Evolutionary conservation across 2,888 invertebrate genomes (phyloP).

Genomic region (Pristionchus exspectatus): DNA sequence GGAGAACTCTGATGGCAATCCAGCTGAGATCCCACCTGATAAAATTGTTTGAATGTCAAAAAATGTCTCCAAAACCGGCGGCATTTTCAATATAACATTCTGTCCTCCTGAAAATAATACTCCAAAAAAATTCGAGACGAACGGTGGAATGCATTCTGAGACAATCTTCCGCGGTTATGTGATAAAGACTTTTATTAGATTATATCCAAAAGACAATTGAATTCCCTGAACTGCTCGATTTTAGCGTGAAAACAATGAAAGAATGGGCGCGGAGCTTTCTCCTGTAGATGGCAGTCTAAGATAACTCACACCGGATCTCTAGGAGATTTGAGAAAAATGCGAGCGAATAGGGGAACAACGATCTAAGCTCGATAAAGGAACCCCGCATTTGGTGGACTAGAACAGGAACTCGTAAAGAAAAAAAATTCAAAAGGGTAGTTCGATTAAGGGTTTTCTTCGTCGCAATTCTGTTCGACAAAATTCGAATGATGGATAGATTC

Average conservation of each 20-base stretch:
- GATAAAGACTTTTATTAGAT: too few relatives aligned
- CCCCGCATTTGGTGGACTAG: neutral
- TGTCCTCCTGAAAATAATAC: too few relatives aligned
- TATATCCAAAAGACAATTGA: too few relatives aligned
- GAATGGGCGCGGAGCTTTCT: neutral
- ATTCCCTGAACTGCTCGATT: too few relatives aligned
- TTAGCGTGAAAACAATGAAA: neutral
- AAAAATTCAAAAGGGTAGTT: too few relatives aligned
- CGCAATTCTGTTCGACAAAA: too few relatives aligned
- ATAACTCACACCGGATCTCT: neutral
- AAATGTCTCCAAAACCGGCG: constrained; percentile 40
- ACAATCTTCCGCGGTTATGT: too few relatives aligned
- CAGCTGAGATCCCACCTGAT: too few relatives aligned
- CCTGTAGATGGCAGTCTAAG: neutral
- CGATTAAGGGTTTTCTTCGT: too few relatives aligned
- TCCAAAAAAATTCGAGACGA: neutral
- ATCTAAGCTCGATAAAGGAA: neutral
- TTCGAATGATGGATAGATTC: too few relatives aligned
- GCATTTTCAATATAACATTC: constrained; percentile 30
- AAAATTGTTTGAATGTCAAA: too few relatives aligned
- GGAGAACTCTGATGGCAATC: too few relatives aligned
- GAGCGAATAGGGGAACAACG: neutral
- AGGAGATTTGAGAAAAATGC: neutral
- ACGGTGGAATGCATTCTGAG: neutral
- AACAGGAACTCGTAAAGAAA: neutral